Evolutionary conservation across 2,888 invertebrate genomes (phyloP), one percentile per base, ranked within the genome.

Genomic region (Clepsis dumicolana): DNA sequence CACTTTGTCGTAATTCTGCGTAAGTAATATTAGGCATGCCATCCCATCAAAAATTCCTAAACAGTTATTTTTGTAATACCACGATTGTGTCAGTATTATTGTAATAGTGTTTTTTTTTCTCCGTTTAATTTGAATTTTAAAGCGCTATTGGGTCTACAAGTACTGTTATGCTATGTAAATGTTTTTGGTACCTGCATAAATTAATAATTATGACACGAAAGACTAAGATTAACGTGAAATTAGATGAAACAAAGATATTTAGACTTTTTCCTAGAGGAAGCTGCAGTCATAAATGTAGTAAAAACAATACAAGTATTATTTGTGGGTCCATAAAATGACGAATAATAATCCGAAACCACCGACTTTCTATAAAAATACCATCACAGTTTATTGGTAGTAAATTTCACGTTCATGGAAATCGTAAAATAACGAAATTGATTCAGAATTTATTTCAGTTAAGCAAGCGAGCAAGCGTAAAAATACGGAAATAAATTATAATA

Each of bases 361-460:
- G 25, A 63, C 25, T 62, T 57, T 67, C 62, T 57, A 63, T 63
- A 52, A 67, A 67, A 67, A 50, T 48, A 59, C 63, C 63, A 59
- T 63, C 41, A 52, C 32, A n/a, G 8, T 68, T 68, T 67, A 68
- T 64, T 16, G 64, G 14, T 41, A 64, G 29, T 68, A 59, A 68
- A 68, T 59, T 67, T 64, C 38, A 41, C 52, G 63, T 64, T 64
- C 64, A 64, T 59, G 64, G 41, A 64, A 59, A 59, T 64, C 63
- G 57, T 68, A 68, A 68, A 68, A 64, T 27, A 41, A 24, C 41
- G 59, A 68, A 68, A 68, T 68, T 68, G 63, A 64, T 68, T 44
- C 44, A 32, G 32, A 64, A 54, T 63, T 63, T 64, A 68, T 68
- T 59, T 25, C 52, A 32, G 38, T n/a, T n/a, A n/a, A n/a, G n/a